Percentiles rank a stretch among this genome's conserved stretches.
These are phyloP conservation scores for Elaeidobius kamerunicus DNA, from an alignment of 2,888 invertebrate species.

Conservation along the genomic window DNA sequence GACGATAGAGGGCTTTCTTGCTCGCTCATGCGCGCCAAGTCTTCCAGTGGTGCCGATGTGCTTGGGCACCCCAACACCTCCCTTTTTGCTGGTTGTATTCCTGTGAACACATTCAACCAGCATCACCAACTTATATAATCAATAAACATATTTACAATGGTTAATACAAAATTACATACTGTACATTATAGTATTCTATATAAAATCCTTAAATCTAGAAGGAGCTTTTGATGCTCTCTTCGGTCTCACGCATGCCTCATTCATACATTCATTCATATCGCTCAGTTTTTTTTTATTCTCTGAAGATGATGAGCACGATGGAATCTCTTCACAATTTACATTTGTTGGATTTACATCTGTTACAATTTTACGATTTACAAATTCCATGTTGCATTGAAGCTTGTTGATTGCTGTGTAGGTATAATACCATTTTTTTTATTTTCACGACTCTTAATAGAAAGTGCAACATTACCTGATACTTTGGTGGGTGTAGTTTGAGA, in stretches of 20 bases:
- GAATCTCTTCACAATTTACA: background rate
- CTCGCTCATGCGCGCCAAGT: too few relatives aligned
- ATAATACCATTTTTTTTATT: conserved; percentile 1
- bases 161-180: background rate
- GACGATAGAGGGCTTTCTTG: too few relatives aligned
- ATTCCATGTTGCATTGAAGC: background rate
- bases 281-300: background rate
- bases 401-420: background rate
- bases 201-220: background rate
- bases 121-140: background rate
- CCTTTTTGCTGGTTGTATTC: background rate
- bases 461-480: conserved; percentile 1
- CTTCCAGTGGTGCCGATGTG: too few relatives aligned
- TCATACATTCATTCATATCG: background rate
- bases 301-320: background rate
- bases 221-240: too few relatives aligned
- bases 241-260: too few relatives aligned
- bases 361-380: background rate
- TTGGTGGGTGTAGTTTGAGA: background rate
- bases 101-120: background rate
- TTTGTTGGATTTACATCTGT: background rate
- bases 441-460: background rate
- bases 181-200: background rate
- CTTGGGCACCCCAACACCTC: too few relatives aligned
- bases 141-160: background rate